Evolutionary conservation across 2,797 vertebrate species (phyloP).

Genomic region (Girardinus metallicus): DNA sequence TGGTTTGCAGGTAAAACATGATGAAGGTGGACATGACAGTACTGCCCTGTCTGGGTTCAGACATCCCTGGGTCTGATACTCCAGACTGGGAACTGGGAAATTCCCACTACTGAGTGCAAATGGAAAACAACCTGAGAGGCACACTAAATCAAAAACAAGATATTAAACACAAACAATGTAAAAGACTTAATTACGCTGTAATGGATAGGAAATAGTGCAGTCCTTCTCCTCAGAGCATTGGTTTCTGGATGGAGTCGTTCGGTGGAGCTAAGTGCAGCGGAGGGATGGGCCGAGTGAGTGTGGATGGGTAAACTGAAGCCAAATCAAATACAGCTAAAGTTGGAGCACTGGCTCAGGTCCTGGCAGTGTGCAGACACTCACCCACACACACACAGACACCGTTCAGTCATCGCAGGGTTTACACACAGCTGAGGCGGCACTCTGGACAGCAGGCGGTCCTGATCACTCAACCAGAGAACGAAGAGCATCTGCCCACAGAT

Average conservation of each 20-base stretch:
- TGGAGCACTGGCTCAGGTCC: slow-evolving; percentile 16
- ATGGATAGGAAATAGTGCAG: neutral
- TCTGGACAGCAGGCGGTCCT: slow-evolving; percentile 8
- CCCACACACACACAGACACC: slow-evolving; percentile 18
- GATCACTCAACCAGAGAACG: slow-evolving; percentile 29
- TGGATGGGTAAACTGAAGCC: slow-evolving; percentile 45
- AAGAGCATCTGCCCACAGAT: slow-evolving; percentile 26
- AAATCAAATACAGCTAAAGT: slow-evolving; percentile 64
- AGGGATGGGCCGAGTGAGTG: slow-evolving; percentile 43
- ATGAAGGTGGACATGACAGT: neutral
- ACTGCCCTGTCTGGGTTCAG: neutral
- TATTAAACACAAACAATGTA: neutral
- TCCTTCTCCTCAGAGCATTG: neutral
- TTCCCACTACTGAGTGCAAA: neutral
- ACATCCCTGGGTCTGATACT: neutral
- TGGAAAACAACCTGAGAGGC: neutral
- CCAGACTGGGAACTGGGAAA: neutral
- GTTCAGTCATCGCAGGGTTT: slow-evolving; percentile 29
- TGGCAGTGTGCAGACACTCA: slow-evolving; percentile 15
- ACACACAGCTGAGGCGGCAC: slow-evolving; percentile 36
- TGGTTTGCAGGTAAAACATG: neutral
- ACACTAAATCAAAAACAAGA: neutral
- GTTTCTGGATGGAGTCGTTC: slow-evolving; percentile 20
- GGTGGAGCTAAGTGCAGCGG: slow-evolving; percentile 19
- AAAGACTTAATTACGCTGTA: neutral